phyloP scores from a whole-genome alignment of 2,113 vertebrate genomes.

The Neogale vison region DNA sequence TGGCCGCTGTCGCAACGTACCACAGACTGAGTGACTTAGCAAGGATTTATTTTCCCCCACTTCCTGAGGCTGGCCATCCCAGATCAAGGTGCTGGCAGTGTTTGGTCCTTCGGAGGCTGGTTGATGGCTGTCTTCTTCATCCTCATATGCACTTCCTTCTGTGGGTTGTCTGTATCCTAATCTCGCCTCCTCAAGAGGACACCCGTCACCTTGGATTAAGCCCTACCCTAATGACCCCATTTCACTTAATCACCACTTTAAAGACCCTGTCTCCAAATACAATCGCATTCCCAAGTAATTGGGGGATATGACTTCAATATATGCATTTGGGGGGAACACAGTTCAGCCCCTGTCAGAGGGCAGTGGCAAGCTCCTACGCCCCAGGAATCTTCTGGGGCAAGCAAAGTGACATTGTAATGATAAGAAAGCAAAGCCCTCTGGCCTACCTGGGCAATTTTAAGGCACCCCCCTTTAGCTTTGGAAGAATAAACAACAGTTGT shows the following conservation, averaged over 20 bases:
- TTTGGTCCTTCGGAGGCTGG: not conserved
- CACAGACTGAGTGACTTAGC: not conserved
- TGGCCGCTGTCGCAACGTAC: not conserved
- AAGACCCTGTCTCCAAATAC: not conserved
- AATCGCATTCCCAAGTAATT: not conserved
- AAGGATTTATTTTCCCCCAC: not conserved
- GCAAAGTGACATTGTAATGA: not conserved
- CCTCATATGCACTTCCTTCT: too few relatives aligned
- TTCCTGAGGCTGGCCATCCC: not conserved
- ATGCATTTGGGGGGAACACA: not conserved
- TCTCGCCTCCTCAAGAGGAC: not conserved
- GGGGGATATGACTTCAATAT: not conserved
- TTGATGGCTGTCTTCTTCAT: not conserved
- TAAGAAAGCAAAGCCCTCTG: not conserved
- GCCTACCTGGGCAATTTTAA: not conserved
- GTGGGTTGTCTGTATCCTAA: not conserved
- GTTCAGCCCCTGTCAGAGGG: fast-evolving
- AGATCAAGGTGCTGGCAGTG: not conserved
- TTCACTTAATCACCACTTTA: not conserved
- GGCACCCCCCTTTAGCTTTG: not conserved
- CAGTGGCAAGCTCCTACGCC: not conserved
- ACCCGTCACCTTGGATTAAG: not conserved
- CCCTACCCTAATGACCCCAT: not conserved
- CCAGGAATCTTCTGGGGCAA: not conserved
- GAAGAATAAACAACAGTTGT: not conserved